phyloP scores from a whole-genome alignment of 2,888 invertebrate species.

The Sinopyrophorus schimmeli region DNA sequence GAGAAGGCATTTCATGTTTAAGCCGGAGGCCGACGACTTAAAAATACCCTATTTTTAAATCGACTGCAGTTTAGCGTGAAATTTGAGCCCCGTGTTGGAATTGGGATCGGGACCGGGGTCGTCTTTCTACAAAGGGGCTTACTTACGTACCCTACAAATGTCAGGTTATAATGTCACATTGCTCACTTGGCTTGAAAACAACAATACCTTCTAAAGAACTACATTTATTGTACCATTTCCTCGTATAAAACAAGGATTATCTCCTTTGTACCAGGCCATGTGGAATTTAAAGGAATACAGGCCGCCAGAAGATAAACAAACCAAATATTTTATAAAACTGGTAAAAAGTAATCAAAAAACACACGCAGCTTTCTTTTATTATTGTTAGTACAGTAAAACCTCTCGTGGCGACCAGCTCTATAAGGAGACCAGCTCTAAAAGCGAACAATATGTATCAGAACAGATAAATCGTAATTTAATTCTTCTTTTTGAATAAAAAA shows the following conservation, averaged over 20 bases:
- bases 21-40: conserved; percentile 28
- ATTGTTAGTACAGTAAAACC: no score
- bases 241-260: conserved; percentile 35
- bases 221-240: conserved; percentile 27
- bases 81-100: conserved; percentile 32
- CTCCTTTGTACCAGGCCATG: conserved; percentile 19
- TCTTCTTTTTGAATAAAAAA: no score
- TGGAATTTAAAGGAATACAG: no score
- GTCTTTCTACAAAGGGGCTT: conserved; percentile 36
- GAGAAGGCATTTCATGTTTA: conserved; percentile 19
- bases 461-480: no score
- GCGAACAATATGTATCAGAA: no score
- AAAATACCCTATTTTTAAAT: conserved; percentile 36
- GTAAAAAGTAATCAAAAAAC: no score
- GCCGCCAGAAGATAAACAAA: no score
- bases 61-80: conserved; percentile 36
- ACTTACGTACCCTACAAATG: conserved; percentile 30
- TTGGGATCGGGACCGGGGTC: conserved; percentile 32
- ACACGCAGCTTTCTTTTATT: no score
- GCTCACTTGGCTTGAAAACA: conserved; percentile 36
- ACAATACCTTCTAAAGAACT: conserved; percentile 31
- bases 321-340: no score
- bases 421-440: no score
- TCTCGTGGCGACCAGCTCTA: no score
- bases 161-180: conserved; percentile 37